Percentiles rank a stretch among this genome's conserved stretches.
phyloP scores from a whole-genome alignment of 2,113 vertebrate species.

The Ceyx cyanopectus region DNA sequence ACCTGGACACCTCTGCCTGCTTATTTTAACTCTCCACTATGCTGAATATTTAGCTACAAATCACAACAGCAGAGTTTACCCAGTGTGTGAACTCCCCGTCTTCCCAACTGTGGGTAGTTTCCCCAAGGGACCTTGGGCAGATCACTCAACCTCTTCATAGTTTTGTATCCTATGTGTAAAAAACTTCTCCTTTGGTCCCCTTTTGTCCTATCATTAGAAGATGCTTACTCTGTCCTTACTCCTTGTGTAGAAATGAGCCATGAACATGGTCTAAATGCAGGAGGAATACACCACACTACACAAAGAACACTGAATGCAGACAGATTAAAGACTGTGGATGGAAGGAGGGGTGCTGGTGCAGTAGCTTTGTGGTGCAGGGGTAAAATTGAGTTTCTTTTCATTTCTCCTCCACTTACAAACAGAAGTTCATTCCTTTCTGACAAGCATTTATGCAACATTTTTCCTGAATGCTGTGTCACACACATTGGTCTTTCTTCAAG shows the following conservation, averaged over 20 bases:
- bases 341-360: fast-evolving
- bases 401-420: not conserved
- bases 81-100: not conserved
- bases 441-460: not conserved
- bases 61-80: not conserved
- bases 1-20: not conserved
- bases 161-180: not conserved
- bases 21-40: not conserved
- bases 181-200: not conserved
- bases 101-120: not conserved
- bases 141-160: not conserved
- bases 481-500: not conserved
- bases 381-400: not conserved
- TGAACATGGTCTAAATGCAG: not conserved
- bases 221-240: not conserved
- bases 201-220: not conserved
- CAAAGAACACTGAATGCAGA: not conserved
- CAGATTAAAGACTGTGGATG: not conserved
- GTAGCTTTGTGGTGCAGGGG: not conserved
- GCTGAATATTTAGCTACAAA: not conserved
- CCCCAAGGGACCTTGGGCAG: not conserved
- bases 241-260: not conserved
- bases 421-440: not conserved
- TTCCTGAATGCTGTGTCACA: not conserved
- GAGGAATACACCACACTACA: not conserved